phyloP scores from a whole-genome alignment of 2,113 vertebrate genomes.

The Campylomormyrus numenius region DNA sequence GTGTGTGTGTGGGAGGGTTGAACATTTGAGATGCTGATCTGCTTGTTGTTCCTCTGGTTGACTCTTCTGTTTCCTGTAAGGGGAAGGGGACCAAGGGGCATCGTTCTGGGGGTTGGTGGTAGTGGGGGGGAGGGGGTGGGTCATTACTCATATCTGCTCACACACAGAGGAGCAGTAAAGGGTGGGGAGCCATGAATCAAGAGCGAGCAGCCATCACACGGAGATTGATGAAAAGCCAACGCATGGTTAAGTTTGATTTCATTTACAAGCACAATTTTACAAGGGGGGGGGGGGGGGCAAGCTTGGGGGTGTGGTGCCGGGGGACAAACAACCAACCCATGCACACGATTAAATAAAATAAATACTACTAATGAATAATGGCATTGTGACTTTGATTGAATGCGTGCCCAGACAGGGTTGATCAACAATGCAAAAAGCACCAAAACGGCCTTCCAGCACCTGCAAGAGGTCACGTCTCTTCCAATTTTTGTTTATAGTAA shows the following conservation, averaged over 20 bases:
- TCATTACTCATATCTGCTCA: slow-evolving; percentile 43
- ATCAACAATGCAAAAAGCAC: slow-evolving; percentile 42
- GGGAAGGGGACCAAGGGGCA: slow-evolving; percentile 4
- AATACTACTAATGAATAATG: slow-evolving; percentile 51
- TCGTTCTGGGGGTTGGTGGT: not conserved
- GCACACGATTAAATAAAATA: slow-evolving; percentile 46
- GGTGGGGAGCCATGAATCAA: slow-evolving; percentile 50
- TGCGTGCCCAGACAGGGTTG: slow-evolving; percentile 41
- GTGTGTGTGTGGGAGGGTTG: not conserved
- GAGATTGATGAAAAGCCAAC: slow-evolving; percentile 55
- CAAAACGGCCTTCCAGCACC: slow-evolving; percentile 26
- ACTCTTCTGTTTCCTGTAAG: not conserved
- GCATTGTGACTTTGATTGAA: slow-evolving; percentile 51
- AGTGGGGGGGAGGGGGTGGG: slow-evolving; percentile 13
- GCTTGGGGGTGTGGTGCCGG: slow-evolving; percentile 20
- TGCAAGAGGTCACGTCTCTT: slow-evolving; percentile 35
- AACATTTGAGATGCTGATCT: not conserved
- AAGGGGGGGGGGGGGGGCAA: slow-evolving; percentile 8
- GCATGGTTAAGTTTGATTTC: slow-evolving; percentile 54
- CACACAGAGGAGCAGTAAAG: slow-evolving; percentile 39
- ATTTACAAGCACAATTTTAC: slow-evolving; percentile 52
- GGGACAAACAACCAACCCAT: slow-evolving; percentile 42
- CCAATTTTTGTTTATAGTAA: slow-evolving; percentile 30
- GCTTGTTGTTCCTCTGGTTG: not conserved
- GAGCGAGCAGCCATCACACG: slow-evolving; percentile 43